Percentiles rank a stretch among this genome's conserved stretches.
phyloP scores from a whole-genome alignment of 2,113 vertebrate genomes.

The Oreochromis aureus region DNA sequence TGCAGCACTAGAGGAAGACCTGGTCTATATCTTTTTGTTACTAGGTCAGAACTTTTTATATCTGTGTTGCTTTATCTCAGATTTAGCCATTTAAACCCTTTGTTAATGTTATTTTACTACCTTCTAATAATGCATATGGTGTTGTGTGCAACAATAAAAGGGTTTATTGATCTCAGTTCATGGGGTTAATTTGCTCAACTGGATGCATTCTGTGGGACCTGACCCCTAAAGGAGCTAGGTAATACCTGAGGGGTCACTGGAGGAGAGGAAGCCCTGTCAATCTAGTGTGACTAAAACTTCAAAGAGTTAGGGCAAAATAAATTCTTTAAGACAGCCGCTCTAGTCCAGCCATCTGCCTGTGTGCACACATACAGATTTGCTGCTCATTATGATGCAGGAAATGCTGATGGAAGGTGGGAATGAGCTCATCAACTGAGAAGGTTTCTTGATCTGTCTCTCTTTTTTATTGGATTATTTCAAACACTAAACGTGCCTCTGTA shows the following conservation, averaged over 20 bases:
- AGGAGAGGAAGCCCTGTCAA: background rate
- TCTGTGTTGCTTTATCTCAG: background rate
- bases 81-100: background rate
- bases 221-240: background rate
- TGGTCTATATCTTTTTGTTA: background rate
- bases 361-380: background rate
- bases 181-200: slow-evolving; percentile 48
- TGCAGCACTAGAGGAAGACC: background rate
- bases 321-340: background rate
- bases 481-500: slow-evolving; percentile 52
- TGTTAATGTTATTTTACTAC: background rate
- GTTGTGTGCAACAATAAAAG: background rate
- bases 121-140: background rate
- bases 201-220: background rate
- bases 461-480: slow-evolving; percentile 50
- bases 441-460: slow-evolving; percentile 21
- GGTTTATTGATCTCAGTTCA: slow-evolving; percentile 45
- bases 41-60: background rate
- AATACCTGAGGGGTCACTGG: background rate
- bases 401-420: slow-evolving; percentile 45
- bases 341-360: background rate
- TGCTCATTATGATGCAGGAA: slow-evolving; percentile 45
- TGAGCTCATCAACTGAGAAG: slow-evolving; percentile 35
- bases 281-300: slow-evolving; percentile 6
- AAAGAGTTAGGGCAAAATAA: background rate